These are phyloP conservation scores for Dexiosoma caninum DNA, from an alignment of 2,888 invertebrate genomes.

Conservation along the genomic window DNA sequence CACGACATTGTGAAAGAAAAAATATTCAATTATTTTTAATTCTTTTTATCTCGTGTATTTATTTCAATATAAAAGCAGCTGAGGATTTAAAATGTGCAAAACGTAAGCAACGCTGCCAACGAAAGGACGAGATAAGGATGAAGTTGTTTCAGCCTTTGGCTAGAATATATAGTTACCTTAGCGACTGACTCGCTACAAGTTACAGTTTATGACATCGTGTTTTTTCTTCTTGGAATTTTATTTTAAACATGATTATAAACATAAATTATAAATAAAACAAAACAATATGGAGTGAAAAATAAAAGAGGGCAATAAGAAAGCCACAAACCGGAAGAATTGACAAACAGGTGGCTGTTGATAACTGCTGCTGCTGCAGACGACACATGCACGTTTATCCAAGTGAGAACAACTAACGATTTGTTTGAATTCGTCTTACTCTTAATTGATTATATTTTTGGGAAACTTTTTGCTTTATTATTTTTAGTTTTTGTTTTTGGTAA, in stretches of 20 bases:
- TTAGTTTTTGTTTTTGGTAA: no score
- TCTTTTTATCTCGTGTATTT: constrained; percentile 44
- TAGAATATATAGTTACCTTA: constrained; percentile 48
- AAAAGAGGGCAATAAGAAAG: not conserved
- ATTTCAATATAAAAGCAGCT: constrained; percentile 44
- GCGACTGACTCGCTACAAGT: constrained; percentile 18
- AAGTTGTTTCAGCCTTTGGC: constrained; percentile 44
- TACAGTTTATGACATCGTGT: constrained; percentile 29
- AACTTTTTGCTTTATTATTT: no score
- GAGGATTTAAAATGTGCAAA: constrained; percentile 13
- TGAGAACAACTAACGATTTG: no score
- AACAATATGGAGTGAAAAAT: not conserved
- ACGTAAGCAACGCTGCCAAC: not conserved
- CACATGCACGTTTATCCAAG: no score
- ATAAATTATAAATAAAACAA: constrained; percentile 34
- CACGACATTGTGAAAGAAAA: constrained; percentile 35
- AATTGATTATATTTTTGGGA: no score
- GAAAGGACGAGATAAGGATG: not conserved
- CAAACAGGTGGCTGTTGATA: no score
- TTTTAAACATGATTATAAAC: constrained; percentile 35
- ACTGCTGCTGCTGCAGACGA: no score
- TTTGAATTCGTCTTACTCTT: no score
- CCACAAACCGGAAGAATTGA: not conserved
- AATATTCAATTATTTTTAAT: constrained; percentile 56
- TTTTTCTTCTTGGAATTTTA: not conserved